A percentile compares a stretch with the other conserved stretches of the same genome.
These are phyloP conservation scores for Pseudopodoces humilis DNA, from an alignment of 2,113 vertebrate species.

Conservation along the genomic window DNA sequence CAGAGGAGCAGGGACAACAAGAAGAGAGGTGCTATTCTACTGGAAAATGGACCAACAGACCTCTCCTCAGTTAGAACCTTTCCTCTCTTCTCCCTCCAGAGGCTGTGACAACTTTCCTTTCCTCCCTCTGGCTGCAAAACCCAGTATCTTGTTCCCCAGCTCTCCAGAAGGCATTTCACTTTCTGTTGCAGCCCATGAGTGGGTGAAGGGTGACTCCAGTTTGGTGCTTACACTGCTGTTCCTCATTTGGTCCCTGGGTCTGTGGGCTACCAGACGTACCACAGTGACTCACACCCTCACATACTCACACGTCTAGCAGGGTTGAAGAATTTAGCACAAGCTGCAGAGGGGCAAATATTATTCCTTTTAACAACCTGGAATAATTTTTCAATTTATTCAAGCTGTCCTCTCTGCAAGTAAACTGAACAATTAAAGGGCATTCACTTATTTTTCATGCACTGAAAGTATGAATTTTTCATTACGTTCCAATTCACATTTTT, in stretches of 20 bases:
- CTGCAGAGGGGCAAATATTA: not conserved
- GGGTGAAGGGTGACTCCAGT: not conserved
- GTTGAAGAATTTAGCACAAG: not conserved
- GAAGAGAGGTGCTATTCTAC: not conserved
- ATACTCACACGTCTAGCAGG: not conserved
- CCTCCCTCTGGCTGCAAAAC: not conserved
- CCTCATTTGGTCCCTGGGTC: not conserved
- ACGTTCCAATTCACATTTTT: slow-evolving; percentile 61
- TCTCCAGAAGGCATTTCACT: not conserved
- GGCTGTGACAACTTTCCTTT: not conserved
- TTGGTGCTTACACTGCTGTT: not conserved
- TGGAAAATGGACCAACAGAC: not conserved
- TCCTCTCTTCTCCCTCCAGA: not conserved
- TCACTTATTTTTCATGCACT: slow-evolving; percentile 64
- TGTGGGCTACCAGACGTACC: not conserved
- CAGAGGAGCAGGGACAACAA: not conserved
- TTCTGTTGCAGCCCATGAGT: not conserved
- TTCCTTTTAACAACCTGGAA: not conserved
- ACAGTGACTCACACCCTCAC: not conserved
- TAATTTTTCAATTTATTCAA: slow-evolving; percentile 47
- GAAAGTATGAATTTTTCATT: slow-evolving; percentile 73
- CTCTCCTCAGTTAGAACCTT: not conserved
- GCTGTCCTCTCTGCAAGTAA: slow-evolving; percentile 39
- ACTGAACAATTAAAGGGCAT: slow-evolving; percentile 68
- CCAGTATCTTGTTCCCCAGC: not conserved